Base-by-base conservation (phyloP, 2,888 invertebrate species). In the Oxycera nigricornis region DNA sequence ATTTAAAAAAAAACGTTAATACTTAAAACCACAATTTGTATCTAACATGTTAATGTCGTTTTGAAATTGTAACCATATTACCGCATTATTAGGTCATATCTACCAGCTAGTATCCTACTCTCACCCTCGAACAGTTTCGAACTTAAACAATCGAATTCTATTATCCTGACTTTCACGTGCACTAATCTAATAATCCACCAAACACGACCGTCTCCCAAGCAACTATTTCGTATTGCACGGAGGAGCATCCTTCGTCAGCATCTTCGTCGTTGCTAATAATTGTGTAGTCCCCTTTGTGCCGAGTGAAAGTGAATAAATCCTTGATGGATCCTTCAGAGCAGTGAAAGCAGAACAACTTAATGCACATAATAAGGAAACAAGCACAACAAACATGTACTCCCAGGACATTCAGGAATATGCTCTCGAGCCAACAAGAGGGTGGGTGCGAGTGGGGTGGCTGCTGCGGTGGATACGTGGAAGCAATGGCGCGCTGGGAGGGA, bases 351-450 rank as follows among this genome's bases (percentile, higher is more conserved):
- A 61, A 61, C 61, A 31, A 61, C 61, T 61, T 39, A 65, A 41
- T 65, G 65, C 65, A 65, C 20, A 65, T 65, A 65, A 65, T 65
- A 65, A 65, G 65, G 65, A 65, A 65, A 39, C 65, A 65, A 30
- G 35, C 35, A 65, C 39, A 20, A 65, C 65, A 39, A 65, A 20
- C 39, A 65, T 39, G 9, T 39, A 20, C 39, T 65, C 39, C 24
- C 65, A 65, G 65, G 65, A 65, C 65, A 65, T 65, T 65, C 41
- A 20, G 39, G 65, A 65, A 41, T 41, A 24, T 39, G 41, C 65
- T 30, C 41, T 41, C 24, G 41, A 55, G 24, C 22, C n/a, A 14
- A 0, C 55, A 22, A 22, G 30, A 26, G n/a, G 20, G 59, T 30
- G 59, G n/a, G 17, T 59, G 30, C 11, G 24, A 17, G 17, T 24